phyloP scores from a whole-genome alignment of 1,140 invertebrate genomes.

The Myzus persicae region DNA sequence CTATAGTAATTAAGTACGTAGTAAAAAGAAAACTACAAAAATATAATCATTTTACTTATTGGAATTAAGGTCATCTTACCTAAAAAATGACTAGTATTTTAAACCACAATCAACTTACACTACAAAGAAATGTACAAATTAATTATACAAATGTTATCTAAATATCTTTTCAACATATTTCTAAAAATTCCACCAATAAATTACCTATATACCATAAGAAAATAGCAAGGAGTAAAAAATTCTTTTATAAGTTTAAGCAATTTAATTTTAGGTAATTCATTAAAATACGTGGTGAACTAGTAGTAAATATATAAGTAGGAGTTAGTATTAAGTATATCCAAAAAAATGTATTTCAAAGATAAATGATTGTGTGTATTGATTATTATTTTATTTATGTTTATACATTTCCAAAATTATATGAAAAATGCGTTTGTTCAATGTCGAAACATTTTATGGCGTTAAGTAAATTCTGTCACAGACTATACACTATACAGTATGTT shows the following conservation, averaged over 20 bases:
- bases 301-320: neutral
- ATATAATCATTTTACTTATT: neutral
- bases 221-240: neutral
- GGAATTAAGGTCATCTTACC: neutral
- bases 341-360: neutral
- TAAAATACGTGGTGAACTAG: neutral
- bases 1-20: neutral
- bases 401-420: neutral
- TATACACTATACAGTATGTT: neutral
- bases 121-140: neutral
- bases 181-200: neutral
- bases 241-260: neutral
- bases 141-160: neutral
- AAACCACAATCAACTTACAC: neutral
- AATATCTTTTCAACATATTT: neutral
- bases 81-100: slow-evolving; percentile 43
- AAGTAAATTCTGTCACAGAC: neutral
- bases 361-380: neutral
- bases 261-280: neutral
- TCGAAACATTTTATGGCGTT: neutral
- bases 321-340: neutral
- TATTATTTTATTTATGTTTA: neutral
- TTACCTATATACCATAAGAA: neutral
- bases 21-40: neutral
- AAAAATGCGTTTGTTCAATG: neutral